Conservation (phyloP, 1,140 invertebrate genomes). For the Neelides sp. region DNA sequence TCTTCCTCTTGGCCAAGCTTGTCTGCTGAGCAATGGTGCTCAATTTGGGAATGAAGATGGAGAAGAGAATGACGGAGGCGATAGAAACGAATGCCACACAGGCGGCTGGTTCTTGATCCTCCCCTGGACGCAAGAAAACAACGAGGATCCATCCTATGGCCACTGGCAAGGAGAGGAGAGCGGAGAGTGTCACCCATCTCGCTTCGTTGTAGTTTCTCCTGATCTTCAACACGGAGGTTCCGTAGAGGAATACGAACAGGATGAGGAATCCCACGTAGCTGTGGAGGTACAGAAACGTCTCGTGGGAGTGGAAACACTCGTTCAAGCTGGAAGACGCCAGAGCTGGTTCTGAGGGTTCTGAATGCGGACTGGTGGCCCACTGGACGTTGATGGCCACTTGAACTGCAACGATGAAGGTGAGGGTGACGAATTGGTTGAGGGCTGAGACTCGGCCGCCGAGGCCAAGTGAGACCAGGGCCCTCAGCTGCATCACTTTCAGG, state of each 20-base stretch:
- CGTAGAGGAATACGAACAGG: slow-evolving; percentile 33
- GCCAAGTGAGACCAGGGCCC: slow-evolving; percentile 35
- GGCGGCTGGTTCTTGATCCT: slow-evolving; percentile 32
- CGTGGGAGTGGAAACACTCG: slow-evolving; percentile 29
- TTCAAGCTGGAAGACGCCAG: background rate
- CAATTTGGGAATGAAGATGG: slow-evolving; percentile 36
- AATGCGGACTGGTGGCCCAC: slow-evolving; percentile 31
- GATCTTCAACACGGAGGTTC: slow-evolving; percentile 34
- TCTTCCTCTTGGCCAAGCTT: slow-evolving; percentile 27
- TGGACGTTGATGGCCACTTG: slow-evolving; percentile 36
- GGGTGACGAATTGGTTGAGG: slow-evolving; percentile 36
- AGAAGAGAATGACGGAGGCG: slow-evolving; percentile 32
- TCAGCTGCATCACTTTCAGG: slow-evolving; percentile 36
- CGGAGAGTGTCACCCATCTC: slow-evolving; percentile 33
- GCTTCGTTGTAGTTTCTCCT: slow-evolving; percentile 35
- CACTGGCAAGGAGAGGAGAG: slow-evolving; percentile 33
- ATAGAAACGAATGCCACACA: slow-evolving; percentile 33
- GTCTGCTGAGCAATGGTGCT: slow-evolving; percentile 33
- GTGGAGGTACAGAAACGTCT: slow-evolving; percentile 34
- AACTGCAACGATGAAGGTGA: slow-evolving; percentile 36
- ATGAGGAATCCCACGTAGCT: slow-evolving; percentile 33
- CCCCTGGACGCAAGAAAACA: slow-evolving; percentile 30
- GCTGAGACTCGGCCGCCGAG: slow-evolving; percentile 35
- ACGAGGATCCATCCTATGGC: slow-evolving; percentile 33
- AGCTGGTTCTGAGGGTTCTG: background rate